Evolutionary conservation across 1,140 invertebrate species (phyloP), one percentile per base, ranked within the genome.

Genomic region (Leptinotarsa undecemlineata): DNA sequence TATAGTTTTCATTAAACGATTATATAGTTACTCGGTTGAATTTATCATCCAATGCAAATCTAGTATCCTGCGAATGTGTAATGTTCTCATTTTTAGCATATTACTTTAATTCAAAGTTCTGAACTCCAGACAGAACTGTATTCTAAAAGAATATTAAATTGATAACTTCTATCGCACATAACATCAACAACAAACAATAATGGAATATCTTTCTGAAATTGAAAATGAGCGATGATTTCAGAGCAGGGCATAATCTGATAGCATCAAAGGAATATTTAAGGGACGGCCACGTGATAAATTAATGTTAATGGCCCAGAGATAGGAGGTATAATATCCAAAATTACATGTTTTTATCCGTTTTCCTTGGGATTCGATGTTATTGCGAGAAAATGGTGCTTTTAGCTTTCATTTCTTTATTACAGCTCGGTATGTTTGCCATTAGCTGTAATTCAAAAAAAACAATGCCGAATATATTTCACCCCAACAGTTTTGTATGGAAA

Each of bases 221-320:
- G 33, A 26, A 47, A 47, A 68, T 68, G 42, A 68, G 66, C 66
- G 33, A 68, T 68, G 23, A 68, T 68, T 68, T 68, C 42, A 68
- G 42, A 68, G 66, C 23, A 68, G 8, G 23, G 66, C 42, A 42
- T 68, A 68, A 68, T 68, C 66, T 68, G 33, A 68, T 68, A 47
- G 42, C 66, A 68, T 68, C 66, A 68, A 68, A 68, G n/a, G 26
- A 68, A 68, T 68, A 68, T 68, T 68, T 68, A 47, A 68, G 66
- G 66, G 66, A 57, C 51, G 51, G 51, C 51, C 51, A 57, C 51
- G 51, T 57, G 51, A 57, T 57, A 57, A 14, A 57, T 57, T 57
- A 57, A 57, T 57, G 51, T 57, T 57, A 57, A 57, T 57, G 51
- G 51, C 51, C 2, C 51, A 57, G 17, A 57, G 51, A 57, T 57